Evolutionary conservation across 2,888 invertebrate species (phyloP).

Genomic region (Chesias legatella): DNA sequence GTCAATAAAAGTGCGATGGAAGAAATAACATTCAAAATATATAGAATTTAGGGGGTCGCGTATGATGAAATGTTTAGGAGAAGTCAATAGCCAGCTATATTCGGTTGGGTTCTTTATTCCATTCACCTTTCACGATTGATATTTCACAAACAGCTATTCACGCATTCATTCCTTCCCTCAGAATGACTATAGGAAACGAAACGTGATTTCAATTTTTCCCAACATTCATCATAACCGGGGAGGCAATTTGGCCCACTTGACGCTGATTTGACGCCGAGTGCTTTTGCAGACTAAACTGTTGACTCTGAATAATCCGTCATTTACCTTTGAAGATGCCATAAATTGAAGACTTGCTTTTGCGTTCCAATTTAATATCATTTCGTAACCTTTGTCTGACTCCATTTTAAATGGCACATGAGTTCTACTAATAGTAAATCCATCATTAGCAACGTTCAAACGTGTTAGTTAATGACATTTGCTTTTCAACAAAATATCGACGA

Average conservation of each 20-base stretch:
- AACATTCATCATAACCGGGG: conserved; percentile 59
- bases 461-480: too few species aligned
- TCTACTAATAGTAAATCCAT: too few species aligned
- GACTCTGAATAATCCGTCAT: conserved; percentile 61
- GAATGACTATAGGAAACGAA: conserved; percentile 53
- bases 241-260: conserved; percentile 63
- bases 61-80: conserved; percentile 16
- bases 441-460: too few species aligned
- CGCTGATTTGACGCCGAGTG: conserved; percentile 62
- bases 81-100: conserved; percentile 9
- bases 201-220: conserved; percentile 63
- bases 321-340: conserved; percentile 57
- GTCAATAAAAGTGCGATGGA: too few species aligned
- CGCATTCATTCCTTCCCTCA: conserved; percentile 38
- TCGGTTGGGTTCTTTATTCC: conserved; percentile 23
- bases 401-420: too few species aligned
- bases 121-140: conserved; percentile 43
- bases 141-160: conserved; percentile 46
- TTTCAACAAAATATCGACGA: too few species aligned
- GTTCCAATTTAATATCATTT: too few species aligned
- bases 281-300: conserved; percentile 53
- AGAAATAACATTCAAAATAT: too few species aligned
- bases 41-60: too few species aligned
- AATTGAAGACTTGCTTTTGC: conserved; percentile 46
- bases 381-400: conserved; percentile 25